Percentiles rank a stretch among this genome's conserved stretches.
These are phyloP conservation scores for Haemorhous mexicanus DNA, from an alignment of 2,113 vertebrate species.

Conservation along the genomic window DNA sequence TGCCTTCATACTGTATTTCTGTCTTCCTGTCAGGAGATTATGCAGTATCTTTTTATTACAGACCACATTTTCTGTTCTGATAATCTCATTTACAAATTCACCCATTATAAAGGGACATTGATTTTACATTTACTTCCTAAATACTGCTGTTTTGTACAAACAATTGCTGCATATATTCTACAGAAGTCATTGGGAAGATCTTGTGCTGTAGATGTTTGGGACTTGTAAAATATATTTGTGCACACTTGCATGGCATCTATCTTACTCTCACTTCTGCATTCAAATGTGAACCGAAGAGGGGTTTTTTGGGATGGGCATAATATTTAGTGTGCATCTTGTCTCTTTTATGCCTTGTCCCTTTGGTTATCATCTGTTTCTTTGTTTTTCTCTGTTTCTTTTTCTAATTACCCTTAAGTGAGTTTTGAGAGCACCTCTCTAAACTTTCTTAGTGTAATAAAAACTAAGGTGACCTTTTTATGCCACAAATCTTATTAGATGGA, in stretches of 20 bases:
- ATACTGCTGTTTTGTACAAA: neutral
- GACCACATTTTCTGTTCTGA: conserved; percentile 22
- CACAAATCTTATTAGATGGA: neutral
- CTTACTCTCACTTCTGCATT: neutral
- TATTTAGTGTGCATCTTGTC: neutral
- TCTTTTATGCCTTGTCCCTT: neutral
- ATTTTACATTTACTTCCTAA: conserved; percentile 29
- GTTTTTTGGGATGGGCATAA: neutral
- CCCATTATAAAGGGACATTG: neutral
- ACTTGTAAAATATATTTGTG: neutral
- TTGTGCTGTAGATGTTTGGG: neutral
- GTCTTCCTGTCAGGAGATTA: neutral
- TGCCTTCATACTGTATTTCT: neutral
- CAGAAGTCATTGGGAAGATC: neutral
- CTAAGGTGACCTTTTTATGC: neutral
- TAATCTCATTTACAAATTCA: conserved; percentile 17
- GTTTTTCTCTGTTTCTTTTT: neutral
- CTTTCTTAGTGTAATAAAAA: conserved; percentile 5
- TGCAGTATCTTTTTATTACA: neutral
- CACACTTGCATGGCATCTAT: neutral
- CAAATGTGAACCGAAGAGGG: neutral
- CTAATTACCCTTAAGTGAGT: neutral
- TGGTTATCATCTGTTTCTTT: neutral
- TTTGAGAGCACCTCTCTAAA: conserved; percentile 11
- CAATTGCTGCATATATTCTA: neutral